Evolutionary conservation across 2,797 vertebrate genomes (phyloP).

Genomic region (Cottoperca gobio): DNA sequence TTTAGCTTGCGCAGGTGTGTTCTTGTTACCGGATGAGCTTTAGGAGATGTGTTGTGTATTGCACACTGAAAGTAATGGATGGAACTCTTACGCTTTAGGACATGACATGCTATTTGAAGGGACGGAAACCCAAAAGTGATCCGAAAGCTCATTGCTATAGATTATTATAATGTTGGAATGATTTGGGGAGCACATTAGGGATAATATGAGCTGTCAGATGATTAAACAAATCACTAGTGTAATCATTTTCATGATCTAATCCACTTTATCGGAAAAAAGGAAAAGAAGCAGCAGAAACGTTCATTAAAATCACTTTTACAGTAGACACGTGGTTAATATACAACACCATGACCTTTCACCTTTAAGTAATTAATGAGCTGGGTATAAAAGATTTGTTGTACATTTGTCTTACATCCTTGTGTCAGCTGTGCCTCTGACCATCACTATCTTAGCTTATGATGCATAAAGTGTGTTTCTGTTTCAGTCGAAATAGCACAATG

Average conservation of each 20-base stretch:
- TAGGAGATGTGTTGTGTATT: neutral
- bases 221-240: neutral
- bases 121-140: too few relatives aligned
- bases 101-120: neutral
- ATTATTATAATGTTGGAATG: neutral
- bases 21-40: neutral
- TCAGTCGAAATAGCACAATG: neutral
- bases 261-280: neutral
- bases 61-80: neutral
- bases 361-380: too few relatives aligned
- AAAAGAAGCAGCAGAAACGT: neutral
- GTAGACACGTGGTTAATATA: too few relatives aligned
- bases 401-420: too few relatives aligned
- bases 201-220: neutral
- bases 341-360: too few relatives aligned
- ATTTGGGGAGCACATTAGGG: neutral
- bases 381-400: too few relatives aligned
- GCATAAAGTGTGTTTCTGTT: neutral
- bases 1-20: neutral
- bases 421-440: neutral
- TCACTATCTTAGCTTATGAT: neutral
- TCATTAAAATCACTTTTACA: too few relatives aligned
- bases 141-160: neutral
- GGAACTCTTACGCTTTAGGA: neutral
- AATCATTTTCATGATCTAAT: neutral